Percentiles rank a stretch among this genome's conserved stretches.
These are phyloP conservation scores for Orchesella flavescens DNA, from an alignment of 2,888 invertebrate species.

Conservation along the genomic window DNA sequence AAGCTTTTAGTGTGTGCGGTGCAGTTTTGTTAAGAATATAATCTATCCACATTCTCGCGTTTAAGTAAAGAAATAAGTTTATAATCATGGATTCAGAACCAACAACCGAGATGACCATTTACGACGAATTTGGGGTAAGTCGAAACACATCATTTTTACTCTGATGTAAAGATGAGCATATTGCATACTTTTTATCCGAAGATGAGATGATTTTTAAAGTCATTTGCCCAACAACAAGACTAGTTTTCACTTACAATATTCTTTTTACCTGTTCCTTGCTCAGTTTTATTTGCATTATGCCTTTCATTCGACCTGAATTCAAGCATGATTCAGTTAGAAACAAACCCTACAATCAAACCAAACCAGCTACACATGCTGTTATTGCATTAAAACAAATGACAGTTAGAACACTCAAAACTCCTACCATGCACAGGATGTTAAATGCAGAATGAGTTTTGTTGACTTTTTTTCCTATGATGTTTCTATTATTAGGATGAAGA, in stretches of 20 bases:
- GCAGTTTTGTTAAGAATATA: not conserved
- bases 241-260: conserved; percentile 12
- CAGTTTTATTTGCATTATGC: conserved; percentile 37
- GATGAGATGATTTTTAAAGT: not conserved
- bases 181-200: no score
- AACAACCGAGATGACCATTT: conserved; percentile 56
- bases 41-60: not conserved
- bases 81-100: conserved; percentile 59
- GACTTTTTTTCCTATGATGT: not conserved
- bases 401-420: no score
- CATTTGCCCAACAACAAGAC: conserved; percentile 1
- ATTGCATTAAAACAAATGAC: not conserved
- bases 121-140: conserved; percentile 61
- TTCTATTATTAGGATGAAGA: no score
- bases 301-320: conserved; percentile 59
- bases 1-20: not conserved
- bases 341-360: not conserved
- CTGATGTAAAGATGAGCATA: no score
- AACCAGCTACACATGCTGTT: not conserved
- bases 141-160: conserved; percentile 13
- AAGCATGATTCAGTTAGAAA: conserved; percentile 28
- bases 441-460: not conserved
- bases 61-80: not conserved
- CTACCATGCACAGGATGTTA: no score
- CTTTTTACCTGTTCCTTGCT: conserved; percentile 47